These are phyloP conservation scores for Phacellophora camtschatica DNA, from an alignment of 30 jellyfish, hydroid and myxozoan species.

Conservation along the genomic window DNA sequence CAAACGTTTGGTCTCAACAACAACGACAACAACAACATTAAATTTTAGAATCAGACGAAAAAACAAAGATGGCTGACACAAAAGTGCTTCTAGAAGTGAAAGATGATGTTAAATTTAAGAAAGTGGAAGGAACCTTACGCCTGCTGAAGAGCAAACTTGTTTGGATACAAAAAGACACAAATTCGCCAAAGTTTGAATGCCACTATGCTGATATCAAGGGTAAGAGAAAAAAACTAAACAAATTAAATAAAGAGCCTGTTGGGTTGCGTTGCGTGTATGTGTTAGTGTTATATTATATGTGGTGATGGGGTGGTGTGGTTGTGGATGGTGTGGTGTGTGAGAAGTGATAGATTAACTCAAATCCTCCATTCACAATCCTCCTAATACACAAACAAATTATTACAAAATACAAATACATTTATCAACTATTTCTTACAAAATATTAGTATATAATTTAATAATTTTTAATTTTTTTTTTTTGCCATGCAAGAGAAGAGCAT, in stretches of 20 bases:
- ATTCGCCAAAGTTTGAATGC: constrained; percentile 57
- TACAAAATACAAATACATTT: too few relatives aligned
- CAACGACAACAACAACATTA: background rate
- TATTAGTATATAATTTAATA: too few relatives aligned
- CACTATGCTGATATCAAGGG: constrained; percentile 92
- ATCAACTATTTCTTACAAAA: too few relatives aligned
- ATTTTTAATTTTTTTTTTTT: too few relatives aligned
- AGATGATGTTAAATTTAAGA: constrained; percentile 71
- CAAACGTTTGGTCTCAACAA: too few relatives aligned
- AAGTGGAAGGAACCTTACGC: constrained; percentile 78
- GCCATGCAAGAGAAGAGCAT: too few relatives aligned
- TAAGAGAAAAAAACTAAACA: background rate
- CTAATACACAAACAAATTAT: too few relatives aligned
- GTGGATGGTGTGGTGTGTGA: too few relatives aligned
- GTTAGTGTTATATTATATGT: background rate
- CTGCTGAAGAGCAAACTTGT: constrained; percentile 36
- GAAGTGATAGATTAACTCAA: too few relatives aligned
- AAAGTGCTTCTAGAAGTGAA: constrained; percentile 37
- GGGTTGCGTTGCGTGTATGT: background rate
- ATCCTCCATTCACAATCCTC: too few relatives aligned
- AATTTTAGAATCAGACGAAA: background rate
- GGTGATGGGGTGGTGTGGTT: too few relatives aligned
- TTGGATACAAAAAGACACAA: constrained; percentile 62
- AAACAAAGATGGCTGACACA: constrained; percentile 61
- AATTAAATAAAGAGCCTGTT: background rate